Evolutionary conservation across 1,140 invertebrate genomes (phyloP).

Genomic region (Anastatus disparis): DNA sequence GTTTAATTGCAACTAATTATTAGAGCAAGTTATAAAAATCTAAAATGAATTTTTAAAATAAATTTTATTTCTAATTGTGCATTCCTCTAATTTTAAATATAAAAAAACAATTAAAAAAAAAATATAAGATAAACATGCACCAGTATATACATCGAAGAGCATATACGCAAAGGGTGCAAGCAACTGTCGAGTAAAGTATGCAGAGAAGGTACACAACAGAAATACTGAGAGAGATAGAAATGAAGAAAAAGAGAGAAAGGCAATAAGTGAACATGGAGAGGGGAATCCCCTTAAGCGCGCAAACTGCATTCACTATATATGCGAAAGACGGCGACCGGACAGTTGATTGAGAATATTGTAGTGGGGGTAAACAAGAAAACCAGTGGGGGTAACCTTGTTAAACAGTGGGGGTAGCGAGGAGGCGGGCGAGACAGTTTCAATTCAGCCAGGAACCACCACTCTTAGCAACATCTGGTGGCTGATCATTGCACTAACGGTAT

Average conservation of each 20-base stretch:
- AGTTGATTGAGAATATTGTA: constrained; percentile 35
- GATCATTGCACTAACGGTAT: constrained; percentile 53
- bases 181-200: constrained; percentile 25
- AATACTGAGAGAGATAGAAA: background rate
- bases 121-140: no score
- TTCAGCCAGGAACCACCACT: constrained; percentile 57
- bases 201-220: constrained; percentile 9
- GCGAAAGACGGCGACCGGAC: constrained; percentile 1
- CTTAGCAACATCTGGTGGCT: constrained; percentile 62
- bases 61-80: no score
- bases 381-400: constrained; percentile 49
- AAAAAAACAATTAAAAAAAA: no score
- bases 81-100: no score
- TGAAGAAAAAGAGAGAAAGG: constrained; percentile 1
- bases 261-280: constrained; percentile 43
- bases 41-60: no score
- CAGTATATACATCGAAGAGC: background rate
- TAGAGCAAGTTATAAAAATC: no score
- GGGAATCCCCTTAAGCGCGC: constrained; percentile 43
- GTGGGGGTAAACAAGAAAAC: constrained; percentile 43
- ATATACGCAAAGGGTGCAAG: background rate
- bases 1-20: no score
- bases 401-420: constrained; percentile 55
- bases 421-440: constrained; percentile 65
- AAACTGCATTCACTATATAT: no score